phyloP scores from a whole-genome alignment of 2,797 vertebrate species.

The Sebastes oblongus region DNA sequence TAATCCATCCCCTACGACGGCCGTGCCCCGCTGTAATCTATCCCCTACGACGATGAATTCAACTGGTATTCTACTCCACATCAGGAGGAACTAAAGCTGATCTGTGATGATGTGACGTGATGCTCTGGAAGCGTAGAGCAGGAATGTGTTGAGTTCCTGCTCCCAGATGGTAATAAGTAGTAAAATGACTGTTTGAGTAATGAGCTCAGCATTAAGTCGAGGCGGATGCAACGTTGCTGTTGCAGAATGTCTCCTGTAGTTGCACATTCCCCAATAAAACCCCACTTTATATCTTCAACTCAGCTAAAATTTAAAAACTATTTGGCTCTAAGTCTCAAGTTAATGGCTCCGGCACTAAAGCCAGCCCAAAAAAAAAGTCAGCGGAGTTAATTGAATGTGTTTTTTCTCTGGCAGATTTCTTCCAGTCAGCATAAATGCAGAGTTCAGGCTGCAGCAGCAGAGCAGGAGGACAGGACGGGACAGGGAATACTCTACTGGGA shows the following conservation, averaged over 20 bases:
- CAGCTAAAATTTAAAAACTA: conserved; percentile 61
- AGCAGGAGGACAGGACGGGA: not conserved
- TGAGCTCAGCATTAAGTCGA: conserved; percentile 15
- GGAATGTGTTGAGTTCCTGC: not conserved
- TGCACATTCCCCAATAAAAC: conserved; percentile 38
- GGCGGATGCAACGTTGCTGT: not conserved
- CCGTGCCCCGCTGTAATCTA: no score
- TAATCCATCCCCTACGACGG: no score
- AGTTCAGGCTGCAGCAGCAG: conserved; percentile 31
- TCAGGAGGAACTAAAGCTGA: not conserved
- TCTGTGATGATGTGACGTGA: not conserved
- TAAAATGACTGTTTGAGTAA: conserved; percentile 43
- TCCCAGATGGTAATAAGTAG: conserved; percentile 13
- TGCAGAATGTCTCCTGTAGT: conserved; percentile 16
- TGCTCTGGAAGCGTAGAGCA: not conserved
- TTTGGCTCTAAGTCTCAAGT: conserved; percentile 49
- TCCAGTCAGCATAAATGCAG: conserved; percentile 60
- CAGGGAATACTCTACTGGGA: not conserved
- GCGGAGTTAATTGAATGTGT: conserved; percentile 65
- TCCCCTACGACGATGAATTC: not conserved
- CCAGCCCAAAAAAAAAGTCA: not conserved
- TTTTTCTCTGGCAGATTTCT: conserved; percentile 48
- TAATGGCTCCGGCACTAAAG: conserved; percentile 63
- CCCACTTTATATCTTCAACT: conserved; percentile 35
- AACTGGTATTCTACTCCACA: not conserved